These are phyloP conservation scores for Lepisosteus osseus DNA, from an alignment of 2,113 vertebrate genomes.

Conservation along the genomic window DNA sequence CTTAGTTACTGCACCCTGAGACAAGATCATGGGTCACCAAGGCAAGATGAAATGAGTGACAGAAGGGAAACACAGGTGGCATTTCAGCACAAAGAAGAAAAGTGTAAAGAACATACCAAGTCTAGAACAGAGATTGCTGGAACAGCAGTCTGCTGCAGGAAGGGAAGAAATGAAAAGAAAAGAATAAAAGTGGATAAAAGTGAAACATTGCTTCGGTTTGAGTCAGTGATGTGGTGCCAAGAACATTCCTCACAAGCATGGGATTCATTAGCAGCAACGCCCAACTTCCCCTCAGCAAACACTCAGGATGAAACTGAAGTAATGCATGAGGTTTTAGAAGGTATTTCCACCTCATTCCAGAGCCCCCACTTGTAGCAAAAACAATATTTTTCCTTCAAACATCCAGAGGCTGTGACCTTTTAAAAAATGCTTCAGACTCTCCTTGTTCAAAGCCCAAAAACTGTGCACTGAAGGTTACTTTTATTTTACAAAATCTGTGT, in stretches of 20 bases:
- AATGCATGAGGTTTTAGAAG: conserved; percentile 17
- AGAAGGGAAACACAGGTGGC: conserved; percentile 50
- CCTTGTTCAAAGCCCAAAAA: background rate
- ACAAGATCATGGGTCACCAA: conserved; percentile 28
- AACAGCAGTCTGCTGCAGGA: conserved; percentile 98
- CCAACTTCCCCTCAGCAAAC: conserved; percentile 24
- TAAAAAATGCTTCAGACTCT: background rate
- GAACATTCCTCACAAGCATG: conserved; percentile 50
- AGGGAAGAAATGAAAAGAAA: conserved; percentile 63
- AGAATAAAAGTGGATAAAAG: conserved; percentile 52
- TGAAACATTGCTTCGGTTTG: conserved; percentile 66
- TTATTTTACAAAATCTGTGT: too few species aligned
- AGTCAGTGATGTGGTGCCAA: conserved; percentile 42
- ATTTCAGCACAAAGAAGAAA: conserved; percentile 61
- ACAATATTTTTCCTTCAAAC: conserved; percentile 23
- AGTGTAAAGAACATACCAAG: conserved; percentile 88
- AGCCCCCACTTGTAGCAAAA: conserved; percentile 19
- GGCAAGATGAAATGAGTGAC: conserved; percentile 51
- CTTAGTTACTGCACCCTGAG: conserved; percentile 16
- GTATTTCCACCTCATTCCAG: conserved; percentile 28
- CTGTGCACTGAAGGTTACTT: too few species aligned
- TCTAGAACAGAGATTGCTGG: conserved; percentile 99
- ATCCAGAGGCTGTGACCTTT: background rate
- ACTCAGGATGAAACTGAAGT: conserved; percentile 21
- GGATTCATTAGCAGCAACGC: conserved; percentile 32